Conservation (phyloP, 1,140 invertebrate genomes). For the Carposina sasakii region DNA sequence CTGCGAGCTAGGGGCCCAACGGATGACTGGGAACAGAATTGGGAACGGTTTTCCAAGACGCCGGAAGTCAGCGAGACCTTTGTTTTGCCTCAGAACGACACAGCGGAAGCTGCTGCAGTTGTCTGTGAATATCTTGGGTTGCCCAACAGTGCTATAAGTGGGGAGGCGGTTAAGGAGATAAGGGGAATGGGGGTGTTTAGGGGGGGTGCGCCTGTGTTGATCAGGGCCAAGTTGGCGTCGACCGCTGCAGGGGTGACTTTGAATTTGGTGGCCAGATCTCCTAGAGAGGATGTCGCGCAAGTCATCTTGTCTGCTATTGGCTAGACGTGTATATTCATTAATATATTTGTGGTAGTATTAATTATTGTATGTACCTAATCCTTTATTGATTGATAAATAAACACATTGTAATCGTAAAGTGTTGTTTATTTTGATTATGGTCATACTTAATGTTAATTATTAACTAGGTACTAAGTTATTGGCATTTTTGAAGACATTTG, state of each 20-base stretch:
- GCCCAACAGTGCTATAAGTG: conserved; percentile 75
- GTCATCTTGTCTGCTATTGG: conserved; percentile 90
- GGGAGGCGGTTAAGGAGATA: conserved; percentile 75
- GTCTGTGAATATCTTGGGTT: conserved; percentile 90
- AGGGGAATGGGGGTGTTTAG: conserved; percentile 76
- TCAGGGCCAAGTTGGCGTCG: conserved; percentile 88
- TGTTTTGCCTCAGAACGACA: conserved; percentile 77
- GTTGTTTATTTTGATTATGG: no score
- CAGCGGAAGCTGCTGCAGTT: conserved; percentile 85
- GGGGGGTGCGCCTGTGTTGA: conserved; percentile 91
- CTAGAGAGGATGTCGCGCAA: conserved; percentile 82
- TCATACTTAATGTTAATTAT: no score
- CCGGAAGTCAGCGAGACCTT: conserved; percentile 56
- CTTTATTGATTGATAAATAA: no score
- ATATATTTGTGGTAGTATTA: no score
- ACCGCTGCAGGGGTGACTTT: conserved; percentile 84
- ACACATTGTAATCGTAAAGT: no score
- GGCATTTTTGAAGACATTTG: no score
- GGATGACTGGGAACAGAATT: conserved; percentile 56
- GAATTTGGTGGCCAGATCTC: conserved; percentile 78
- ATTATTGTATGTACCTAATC: no score
- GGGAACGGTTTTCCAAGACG: conserved; percentile 45
- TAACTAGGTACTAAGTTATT: no score
- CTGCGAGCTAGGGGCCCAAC: conserved; percentile 70
- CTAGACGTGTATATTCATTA: no score